phyloP scores from a whole-genome alignment of 2,113 vertebrate species.

The Otus sunia region DNA sequence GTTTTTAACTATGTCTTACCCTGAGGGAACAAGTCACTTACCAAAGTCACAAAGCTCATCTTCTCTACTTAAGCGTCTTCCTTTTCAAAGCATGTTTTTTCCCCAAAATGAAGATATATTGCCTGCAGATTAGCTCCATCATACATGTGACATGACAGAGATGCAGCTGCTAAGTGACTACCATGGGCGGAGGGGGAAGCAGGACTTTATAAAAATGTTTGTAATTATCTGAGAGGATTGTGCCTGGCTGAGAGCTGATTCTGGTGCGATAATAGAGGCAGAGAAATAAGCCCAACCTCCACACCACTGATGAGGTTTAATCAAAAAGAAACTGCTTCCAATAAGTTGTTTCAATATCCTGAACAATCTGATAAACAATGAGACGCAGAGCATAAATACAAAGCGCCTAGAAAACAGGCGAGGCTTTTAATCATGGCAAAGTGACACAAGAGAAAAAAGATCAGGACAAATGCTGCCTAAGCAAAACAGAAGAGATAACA shows the following conservation, averaged over 20 bases:
- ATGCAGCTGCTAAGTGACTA: not conserved
- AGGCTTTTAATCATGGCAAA: not conserved
- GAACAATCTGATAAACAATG: not conserved
- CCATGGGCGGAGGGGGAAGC: too few relatives aligned
- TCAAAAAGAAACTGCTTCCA: not conserved
- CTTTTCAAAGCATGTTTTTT: not conserved
- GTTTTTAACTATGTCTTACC: not conserved
- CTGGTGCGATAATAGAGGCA: not conserved
- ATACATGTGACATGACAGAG: not conserved
- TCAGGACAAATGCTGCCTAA: not conserved
- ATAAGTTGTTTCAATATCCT: not conserved
- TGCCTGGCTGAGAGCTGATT: not conserved
- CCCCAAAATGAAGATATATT: not conserved
- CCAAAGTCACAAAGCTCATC: not conserved
- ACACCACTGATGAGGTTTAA: not conserved
- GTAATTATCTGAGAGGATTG: not conserved
- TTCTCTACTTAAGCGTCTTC: not conserved
- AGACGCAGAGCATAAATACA: not conserved
- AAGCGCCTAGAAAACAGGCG: rapidly evolving
- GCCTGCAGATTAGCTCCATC: not conserved
- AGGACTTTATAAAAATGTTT: not conserved
- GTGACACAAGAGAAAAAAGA: not conserved
- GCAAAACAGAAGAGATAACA: not conserved
- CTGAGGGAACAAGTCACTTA: not conserved
- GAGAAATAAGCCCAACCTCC: not conserved